Conservation (phyloP, 2,888 invertebrate genomes). For the Cheilosia vulpina region DNA sequence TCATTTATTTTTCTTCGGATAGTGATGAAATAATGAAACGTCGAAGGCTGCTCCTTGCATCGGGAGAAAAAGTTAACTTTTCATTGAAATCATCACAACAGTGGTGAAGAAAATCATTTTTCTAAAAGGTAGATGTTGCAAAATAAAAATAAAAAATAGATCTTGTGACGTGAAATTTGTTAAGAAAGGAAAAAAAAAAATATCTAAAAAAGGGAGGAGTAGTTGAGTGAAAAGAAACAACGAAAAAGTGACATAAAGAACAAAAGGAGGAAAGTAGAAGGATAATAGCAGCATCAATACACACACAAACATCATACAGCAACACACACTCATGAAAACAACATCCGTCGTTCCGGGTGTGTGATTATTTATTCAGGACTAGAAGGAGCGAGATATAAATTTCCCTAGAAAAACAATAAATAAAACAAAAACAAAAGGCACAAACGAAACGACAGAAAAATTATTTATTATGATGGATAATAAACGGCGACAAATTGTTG, state of each 20-base stretch:
- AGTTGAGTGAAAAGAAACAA: constrained; percentile 59
- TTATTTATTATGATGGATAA: constrained; percentile 67
- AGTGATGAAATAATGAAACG: constrained; percentile 60
- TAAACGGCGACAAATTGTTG: constrained; percentile 69
- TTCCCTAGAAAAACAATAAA: constrained; percentile 49
- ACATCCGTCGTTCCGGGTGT: constrained; percentile 31
- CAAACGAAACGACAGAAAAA: constrained; percentile 42
- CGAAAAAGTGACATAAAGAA: constrained; percentile 73
- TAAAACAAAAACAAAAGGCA: constrained; percentile 30
- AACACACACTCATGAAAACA: constrained; percentile 27
- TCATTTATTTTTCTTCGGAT: background rate
- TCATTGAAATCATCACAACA: background rate
- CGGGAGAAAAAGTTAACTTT: constrained; percentile 17
- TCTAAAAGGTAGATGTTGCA: background rate
- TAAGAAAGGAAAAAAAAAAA: constrained; percentile 28
- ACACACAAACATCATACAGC: constrained; percentile 27
- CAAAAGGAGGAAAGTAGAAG: constrained; percentile 66
- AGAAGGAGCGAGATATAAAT: constrained; percentile 60
- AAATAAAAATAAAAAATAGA: background rate
- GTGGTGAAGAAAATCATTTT: constrained; percentile 16
- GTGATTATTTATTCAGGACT: constrained; percentile 71
- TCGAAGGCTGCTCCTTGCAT: constrained; percentile 31
- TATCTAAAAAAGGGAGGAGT: constrained; percentile 66
- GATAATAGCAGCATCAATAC: constrained; percentile 61
- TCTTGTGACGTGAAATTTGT: constrained; percentile 34